Evolutionary conservation across 2,797 vertebrate genomes (phyloP).

Genomic region (Typhlichthys eigenmanni): DNA sequence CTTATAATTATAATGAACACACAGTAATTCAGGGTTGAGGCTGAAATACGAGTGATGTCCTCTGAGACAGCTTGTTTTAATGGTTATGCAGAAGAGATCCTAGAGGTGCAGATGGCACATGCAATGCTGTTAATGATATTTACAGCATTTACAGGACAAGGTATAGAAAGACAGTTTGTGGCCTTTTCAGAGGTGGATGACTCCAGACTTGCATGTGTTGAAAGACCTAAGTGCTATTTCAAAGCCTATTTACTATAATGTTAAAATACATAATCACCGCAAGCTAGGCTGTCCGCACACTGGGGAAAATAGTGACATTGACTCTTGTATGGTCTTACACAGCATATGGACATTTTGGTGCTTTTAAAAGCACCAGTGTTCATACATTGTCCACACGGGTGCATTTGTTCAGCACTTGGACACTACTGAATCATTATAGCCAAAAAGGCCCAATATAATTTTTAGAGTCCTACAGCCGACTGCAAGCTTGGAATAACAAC

Average conservation of each 20-base stretch:
- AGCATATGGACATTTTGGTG: conserved; percentile 26
- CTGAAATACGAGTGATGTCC: conserved; percentile 80
- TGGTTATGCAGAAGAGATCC: conserved; percentile 80
- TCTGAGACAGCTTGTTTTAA: conserved; percentile 81
- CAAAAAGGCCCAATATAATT: conserved; percentile 16
- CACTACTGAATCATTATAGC: conserved; percentile 24
- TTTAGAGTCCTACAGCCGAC: neutral
- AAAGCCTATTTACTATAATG: conserved; percentile 31
- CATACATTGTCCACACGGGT: conserved; percentile 72
- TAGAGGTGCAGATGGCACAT: conserved; percentile 81
- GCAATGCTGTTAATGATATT: conserved; percentile 79
- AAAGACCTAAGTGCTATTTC: conserved; percentile 33
- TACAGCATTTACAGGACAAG: conserved; percentile 73
- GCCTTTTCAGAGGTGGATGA: conserved; percentile 58
- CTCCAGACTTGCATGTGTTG: conserved; percentile 12
- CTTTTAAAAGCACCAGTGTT: conserved; percentile 50
- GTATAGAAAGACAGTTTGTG: conserved; percentile 66
- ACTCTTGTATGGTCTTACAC: neutral
- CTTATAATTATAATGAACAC: conserved; percentile 82
- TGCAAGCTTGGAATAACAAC: neutral
- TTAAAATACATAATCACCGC: conserved; percentile 24
- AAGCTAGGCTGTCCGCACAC: conserved; percentile 10
- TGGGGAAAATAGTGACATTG: conserved; percentile 18
- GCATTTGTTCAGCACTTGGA: conserved; percentile 62
- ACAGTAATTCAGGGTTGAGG: conserved; percentile 80